Evolutionary conservation across 2,888 invertebrate genomes (phyloP).

Genomic region (Ypsolopha sequella): DNA sequence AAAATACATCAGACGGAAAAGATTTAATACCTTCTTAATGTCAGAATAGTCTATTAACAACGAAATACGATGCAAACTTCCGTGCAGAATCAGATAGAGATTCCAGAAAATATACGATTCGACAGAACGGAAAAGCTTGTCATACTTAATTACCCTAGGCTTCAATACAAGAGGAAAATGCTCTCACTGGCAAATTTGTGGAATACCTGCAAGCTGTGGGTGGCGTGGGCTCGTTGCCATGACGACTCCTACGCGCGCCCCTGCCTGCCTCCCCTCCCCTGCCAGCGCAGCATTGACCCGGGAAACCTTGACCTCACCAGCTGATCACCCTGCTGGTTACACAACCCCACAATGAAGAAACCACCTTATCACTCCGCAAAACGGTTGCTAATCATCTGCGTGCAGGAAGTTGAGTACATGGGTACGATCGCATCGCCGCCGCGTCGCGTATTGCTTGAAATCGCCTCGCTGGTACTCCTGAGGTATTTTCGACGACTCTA

Average conservation of each 20-base stretch:
- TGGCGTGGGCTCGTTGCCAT: constrained; percentile 56
- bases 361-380: too few relatives aligned
- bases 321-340: constrained; percentile 30
- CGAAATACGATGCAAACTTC: too few relatives aligned
- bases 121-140: too few relatives aligned
- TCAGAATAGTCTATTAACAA: too few relatives aligned
- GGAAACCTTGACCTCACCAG: constrained; percentile 59
- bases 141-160: not conserved
- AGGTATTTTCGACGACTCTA: constrained; percentile 64
- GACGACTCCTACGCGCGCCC: constrained; percentile 46
- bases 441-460: constrained; percentile 17
- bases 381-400: too few relatives aligned
- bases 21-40: too few relatives aligned
- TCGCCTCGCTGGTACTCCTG: constrained; percentile 20
- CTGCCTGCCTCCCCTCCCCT: constrained; percentile 11
- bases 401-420: not conserved
- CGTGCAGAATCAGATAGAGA: too few relatives aligned
- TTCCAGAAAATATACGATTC: too few relatives aligned
- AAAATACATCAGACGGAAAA: too few relatives aligned
- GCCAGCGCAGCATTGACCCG: constrained; percentile 49
- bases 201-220: constrained; percentile 49
- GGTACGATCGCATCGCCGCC: constrained; percentile 6
- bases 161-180: constrained; percentile 25
- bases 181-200: constrained; percentile 52
- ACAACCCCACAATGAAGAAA: not conserved